A percentile compares a stretch with the other conserved stretches of the same genome.
Evolutionary conservation across 1,140 invertebrate genomes (phyloP).

Genomic region (Anoplolepis gracilipes): DNA sequence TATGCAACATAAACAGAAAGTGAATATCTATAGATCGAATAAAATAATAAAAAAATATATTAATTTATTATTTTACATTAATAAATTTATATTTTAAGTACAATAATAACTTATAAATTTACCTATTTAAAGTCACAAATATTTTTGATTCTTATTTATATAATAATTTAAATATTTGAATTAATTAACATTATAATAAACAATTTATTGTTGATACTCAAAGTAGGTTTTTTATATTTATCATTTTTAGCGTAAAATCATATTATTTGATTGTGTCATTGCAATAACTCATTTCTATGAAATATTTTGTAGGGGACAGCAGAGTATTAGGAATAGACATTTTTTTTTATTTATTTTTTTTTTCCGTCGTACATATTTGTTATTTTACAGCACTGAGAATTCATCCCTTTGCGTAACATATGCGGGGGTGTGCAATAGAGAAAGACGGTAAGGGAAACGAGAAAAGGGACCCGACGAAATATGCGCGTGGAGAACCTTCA

Average conservation of each 20-base stretch:
- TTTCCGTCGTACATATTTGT: not conserved
- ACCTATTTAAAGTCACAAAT: not conserved
- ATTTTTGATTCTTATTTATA: not conserved
- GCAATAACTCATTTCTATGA: not conserved
- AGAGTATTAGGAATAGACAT: not conserved
- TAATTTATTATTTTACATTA: not conserved
- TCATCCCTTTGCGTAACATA: conserved; percentile 42
- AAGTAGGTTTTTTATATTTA: not conserved
- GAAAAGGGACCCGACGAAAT: conserved; percentile 61
- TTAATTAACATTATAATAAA: not conserved
- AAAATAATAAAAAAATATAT: not conserved
- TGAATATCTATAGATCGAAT: not conserved
- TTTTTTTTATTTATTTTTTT: not conserved
- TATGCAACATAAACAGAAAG: conserved; percentile 7
- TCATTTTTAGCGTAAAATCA: not conserved
- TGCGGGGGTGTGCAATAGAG: conserved; percentile 29
- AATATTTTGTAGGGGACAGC: not conserved
- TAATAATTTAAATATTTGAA: not conserved
- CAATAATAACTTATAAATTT: not conserved
- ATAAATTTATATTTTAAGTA: not conserved
- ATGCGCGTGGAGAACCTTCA: conserved; percentile 32
- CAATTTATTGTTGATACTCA: not conserved
- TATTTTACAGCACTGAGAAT: not conserved
- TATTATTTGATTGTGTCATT: not conserved
- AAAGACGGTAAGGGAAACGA: conserved; percentile 52